Conservation (phyloP, 2,797 vertebrate species). For the Coreius guichenoti region DNA sequence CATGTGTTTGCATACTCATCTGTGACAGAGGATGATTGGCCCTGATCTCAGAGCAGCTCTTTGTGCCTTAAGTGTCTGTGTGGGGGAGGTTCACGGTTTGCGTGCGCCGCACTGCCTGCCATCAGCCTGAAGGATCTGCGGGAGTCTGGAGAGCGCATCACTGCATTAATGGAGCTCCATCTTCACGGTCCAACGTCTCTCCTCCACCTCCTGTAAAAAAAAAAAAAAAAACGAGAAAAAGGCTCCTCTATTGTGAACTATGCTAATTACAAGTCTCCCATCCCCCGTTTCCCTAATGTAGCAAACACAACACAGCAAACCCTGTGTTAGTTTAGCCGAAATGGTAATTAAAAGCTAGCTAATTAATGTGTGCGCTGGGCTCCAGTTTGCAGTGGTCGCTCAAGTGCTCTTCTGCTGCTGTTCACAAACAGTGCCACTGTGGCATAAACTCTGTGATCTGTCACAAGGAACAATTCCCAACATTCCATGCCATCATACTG, state of each 20-base stretch:
- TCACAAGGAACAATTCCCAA: conserved; percentile 35
- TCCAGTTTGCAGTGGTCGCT: conserved; percentile 54
- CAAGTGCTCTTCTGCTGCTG: conserved; percentile 60
- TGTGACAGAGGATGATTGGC: conserved; percentile 44
- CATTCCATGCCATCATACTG: conserved; percentile 25
- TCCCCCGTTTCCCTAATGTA: conserved; percentile 55
- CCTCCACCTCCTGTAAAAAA: conserved; percentile 43
- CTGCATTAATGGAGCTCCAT: conserved; percentile 57
- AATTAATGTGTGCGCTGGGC: conserved; percentile 63
- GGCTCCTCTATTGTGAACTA: conserved; percentile 57
- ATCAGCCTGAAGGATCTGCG: conserved; percentile 52
- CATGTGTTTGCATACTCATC: conserved; percentile 48
- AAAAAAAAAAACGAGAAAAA: conserved; percentile 35
- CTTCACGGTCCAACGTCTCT: conserved; percentile 55
- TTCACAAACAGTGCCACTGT: conserved; percentile 55
- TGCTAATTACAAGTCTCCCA: conserved; percentile 58
- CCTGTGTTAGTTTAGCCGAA: conserved; percentile 63
- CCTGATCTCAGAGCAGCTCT: conserved; percentile 48
- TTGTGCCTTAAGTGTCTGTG: conserved; percentile 30
- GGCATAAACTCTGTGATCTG: conserved; percentile 35
- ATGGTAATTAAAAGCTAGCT: conserved; percentile 66
- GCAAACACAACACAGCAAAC: conserved; percentile 54
- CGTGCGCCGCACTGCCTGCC: conserved; percentile 22
- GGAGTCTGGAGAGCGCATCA: conserved; percentile 45
- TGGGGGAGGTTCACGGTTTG: conserved; percentile 34